Evolutionary conservation across 2,888 invertebrate species (phyloP).

Genomic region (Acanthacorydalis orientalis): DNA sequence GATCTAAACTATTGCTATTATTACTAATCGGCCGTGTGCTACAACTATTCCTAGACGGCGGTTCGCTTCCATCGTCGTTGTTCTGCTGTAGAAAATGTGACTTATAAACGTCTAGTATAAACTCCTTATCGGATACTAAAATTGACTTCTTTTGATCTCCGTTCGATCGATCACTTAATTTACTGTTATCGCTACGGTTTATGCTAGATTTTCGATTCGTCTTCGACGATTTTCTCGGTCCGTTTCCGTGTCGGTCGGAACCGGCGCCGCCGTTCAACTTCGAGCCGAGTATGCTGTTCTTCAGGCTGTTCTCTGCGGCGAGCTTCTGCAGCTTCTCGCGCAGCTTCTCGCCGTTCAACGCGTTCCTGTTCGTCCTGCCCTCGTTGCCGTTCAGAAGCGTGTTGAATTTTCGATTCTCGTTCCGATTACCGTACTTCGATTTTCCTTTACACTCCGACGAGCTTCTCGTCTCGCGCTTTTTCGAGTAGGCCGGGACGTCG

Average conservation of each 20-base stretch:
- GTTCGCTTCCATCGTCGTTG: not conserved
- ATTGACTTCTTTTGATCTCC: conserved; percentile 4
- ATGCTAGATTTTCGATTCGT: not conserved
- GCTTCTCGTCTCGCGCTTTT: not conserved
- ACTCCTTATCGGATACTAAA: conserved; percentile 5
- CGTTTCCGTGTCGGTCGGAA: not conserved
- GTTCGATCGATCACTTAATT: not conserved
- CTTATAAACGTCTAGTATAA: conserved; percentile 4
- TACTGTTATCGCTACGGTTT: not conserved
- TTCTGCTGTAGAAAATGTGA: not conserved
- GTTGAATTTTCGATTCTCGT: conserved; percentile 4
- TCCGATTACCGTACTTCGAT: not conserved
- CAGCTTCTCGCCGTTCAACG: conserved; percentile 47
- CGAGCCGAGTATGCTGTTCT: not conserved
- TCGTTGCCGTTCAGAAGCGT: conserved; percentile 2
- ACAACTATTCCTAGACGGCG: no score
- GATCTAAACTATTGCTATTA: not conserved
- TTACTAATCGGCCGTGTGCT: not conserved
- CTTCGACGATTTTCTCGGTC: not conserved
- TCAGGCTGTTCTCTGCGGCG: conserved; percentile 26
- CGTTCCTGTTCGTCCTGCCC: conserved; percentile 21
- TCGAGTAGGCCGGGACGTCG: not conserved
- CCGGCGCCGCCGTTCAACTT: not conserved
- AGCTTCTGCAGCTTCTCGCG: conserved; percentile 46
- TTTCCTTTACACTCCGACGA: not conserved